Percentiles rank a stretch among this genome's conserved stretches.
Conservation (phyloP, 2,888 invertebrate genomes). For the Ophioninae sp. region DNA sequence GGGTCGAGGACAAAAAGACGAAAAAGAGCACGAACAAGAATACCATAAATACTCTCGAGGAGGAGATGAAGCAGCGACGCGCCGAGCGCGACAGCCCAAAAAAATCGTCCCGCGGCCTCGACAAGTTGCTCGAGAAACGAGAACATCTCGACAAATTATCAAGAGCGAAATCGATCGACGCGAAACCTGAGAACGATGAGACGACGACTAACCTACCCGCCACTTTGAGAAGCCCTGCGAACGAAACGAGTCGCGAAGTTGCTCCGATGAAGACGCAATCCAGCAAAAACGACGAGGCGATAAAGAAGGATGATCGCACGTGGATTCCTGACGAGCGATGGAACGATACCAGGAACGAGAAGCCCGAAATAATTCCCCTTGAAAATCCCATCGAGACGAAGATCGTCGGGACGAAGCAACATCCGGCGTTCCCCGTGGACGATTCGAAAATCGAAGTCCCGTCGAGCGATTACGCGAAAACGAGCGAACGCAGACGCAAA, state of each 20-base stretch:
- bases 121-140: conserved; percentile 83
- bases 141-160: conserved; percentile 80
- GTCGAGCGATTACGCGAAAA: conserved; percentile 28
- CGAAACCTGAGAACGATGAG: conserved; percentile 60
- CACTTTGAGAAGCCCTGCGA: not conserved
- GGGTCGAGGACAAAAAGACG: conserved; percentile 71
- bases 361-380: conserved; percentile 42
- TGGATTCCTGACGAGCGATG: conserved; percentile 52
- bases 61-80: conserved; percentile 79
- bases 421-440: conserved; percentile 18
- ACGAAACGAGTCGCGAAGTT: conserved; percentile 31
- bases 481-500: conserved; percentile 64
- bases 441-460: not conserved
- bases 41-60: conserved; percentile 76
- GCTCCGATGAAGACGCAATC: not conserved
- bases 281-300: conserved; percentile 44
- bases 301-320: conserved; percentile 47
- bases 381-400: conserved; percentile 41
- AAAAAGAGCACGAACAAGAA: conserved; percentile 73
- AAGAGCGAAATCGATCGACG: conserved; percentile 72
- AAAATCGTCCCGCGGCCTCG: conserved; percentile 84
- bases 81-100: conserved; percentile 83
- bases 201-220: not conserved
- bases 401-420: conserved; percentile 33
- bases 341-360: conserved; percentile 57